Evolutionary conservation across 2,113 vertebrate species (phyloP).

Genomic region (Noturus placidus): DNA sequence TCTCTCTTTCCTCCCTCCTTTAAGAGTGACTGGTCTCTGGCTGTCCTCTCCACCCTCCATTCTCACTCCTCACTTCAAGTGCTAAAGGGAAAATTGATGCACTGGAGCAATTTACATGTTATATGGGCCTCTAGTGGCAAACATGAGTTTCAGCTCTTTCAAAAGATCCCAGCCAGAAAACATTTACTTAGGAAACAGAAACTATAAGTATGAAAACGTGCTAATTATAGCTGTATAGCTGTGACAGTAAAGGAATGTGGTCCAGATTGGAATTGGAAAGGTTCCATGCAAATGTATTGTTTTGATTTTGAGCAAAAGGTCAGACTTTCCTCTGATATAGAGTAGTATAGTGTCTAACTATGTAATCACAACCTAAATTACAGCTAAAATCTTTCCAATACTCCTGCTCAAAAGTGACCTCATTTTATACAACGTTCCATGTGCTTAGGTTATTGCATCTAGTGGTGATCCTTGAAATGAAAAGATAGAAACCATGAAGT

Average conservation of each 20-base stretch:
- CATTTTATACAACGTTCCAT: not conserved
- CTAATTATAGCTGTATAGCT: conserved; percentile 43
- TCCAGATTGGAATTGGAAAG: conserved; percentile 5
- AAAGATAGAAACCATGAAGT: conserved; percentile 10
- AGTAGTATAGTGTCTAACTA: not conserved
- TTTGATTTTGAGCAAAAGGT: not conserved
- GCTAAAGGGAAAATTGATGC: conserved; percentile 60
- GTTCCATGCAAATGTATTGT: not conserved
- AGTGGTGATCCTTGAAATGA: not conserved
- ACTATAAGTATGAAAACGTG: conserved; percentile 8
- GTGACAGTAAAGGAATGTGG: not conserved
- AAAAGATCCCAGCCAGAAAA: conserved; percentile 26
- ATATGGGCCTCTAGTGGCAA: conserved; percentile 46
- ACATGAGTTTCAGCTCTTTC: conserved; percentile 55
- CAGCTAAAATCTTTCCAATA: not conserved
- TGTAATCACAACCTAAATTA: not conserved
- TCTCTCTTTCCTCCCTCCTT: not conserved
- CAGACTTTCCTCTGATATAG: not conserved
- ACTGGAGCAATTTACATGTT: conserved; percentile 51
- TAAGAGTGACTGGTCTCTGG: conserved; percentile 48
- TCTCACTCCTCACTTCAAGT: conserved; percentile 50
- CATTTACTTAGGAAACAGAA: conserved; percentile 1
- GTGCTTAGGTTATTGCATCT: not conserved
- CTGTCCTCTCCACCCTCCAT: conserved; percentile 47
- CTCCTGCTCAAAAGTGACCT: not conserved